Evolutionary conservation across 2,113 vertebrate genomes (phyloP).

Genomic region (Eidolon helvum): DNA sequence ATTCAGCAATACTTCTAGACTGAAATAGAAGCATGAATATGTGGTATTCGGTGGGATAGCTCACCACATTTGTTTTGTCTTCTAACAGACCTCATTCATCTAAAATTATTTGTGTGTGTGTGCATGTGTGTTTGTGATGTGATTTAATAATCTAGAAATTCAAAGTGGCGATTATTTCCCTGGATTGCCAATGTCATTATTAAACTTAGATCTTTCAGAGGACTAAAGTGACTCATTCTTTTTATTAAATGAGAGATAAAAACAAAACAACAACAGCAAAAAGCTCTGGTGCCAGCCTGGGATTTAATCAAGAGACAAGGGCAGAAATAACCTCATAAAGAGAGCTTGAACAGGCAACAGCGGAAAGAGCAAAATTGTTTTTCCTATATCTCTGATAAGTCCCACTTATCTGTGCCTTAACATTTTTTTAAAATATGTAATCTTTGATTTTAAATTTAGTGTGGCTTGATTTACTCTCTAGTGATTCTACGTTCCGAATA

Average conservation of each 20-base stretch:
- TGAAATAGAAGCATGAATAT: not conserved
- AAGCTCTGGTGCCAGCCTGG: not conserved
- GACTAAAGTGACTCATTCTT: not conserved
- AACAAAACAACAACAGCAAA: not conserved
- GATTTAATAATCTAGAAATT: conserved; percentile 10
- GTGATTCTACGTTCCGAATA: conserved; percentile 31
- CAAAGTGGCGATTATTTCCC: conserved; percentile 2
- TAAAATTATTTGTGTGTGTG: not conserved
- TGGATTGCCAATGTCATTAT: not conserved
- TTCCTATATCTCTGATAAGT: not conserved
- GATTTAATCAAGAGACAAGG: not conserved
- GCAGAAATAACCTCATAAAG: not conserved
- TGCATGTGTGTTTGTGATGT: not conserved
- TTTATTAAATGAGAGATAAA: not conserved
- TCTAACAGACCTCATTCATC: not conserved
- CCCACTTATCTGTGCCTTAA: not conserved
- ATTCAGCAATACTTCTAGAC: not conserved
- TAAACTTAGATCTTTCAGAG: not conserved
- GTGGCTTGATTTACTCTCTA: not conserved
- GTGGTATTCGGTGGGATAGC: not conserved
- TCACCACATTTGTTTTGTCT: not conserved
- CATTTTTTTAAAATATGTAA: not conserved
- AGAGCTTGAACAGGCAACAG: not conserved
- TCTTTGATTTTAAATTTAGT: conserved; percentile 39
- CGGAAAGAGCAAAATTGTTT: not conserved